Base-by-base conservation (phyloP, 2,888 invertebrate species). In the Apotomis turbidana region DNA sequence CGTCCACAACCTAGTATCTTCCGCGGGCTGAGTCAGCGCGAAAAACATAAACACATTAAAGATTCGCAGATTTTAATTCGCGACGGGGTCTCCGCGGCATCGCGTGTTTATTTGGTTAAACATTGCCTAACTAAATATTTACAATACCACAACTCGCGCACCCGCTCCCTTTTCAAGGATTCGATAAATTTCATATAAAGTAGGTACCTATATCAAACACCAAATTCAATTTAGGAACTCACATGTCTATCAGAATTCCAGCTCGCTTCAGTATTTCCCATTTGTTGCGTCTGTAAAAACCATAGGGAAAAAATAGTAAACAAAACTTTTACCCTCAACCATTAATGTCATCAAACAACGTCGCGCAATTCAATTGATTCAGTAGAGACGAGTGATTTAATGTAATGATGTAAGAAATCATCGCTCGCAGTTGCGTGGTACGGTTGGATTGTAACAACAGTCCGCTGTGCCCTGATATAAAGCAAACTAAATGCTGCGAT, bases 371-470 rank as follows among this genome's bases (percentile, higher is more conserved):
- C 49, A 58, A 68, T 59, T 59, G 67, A 51, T 59, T 59, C 49
- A n/a, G 58, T 58, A 38, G 58, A 44, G 46, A 9, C 55, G 27
- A 55, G 46, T 57, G 46, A 66, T 66, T 66, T 44, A 52, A 68
- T 59, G 57, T 60, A 68, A 38, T 68, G 68, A 68, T 61, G 68
- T 61, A 68, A 69, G 36, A 55, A 61, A 69, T 55, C 59, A 61
- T 13, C 9, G 61, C 6, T 15, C 27, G 54, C 10, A 69, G 57
- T 62, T 12, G 55, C 36, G 60, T 49, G 9, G 52, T 15, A 64
- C 9, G 6, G 27, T 27, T 57, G 8, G 36, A 5, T 63, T 58
- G 58, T n/a, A 49, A 67, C 67, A 67, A 61, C 71, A 49, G 41
- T 2, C 27, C 27, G 10, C 52, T 59, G 38, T 71, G 54, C n/a